Evolutionary conservation across 2,797 vertebrate genomes (phyloP), one percentile per base, ranked within the genome.

Genomic region (Synaphobranchus kaupii): DNA sequence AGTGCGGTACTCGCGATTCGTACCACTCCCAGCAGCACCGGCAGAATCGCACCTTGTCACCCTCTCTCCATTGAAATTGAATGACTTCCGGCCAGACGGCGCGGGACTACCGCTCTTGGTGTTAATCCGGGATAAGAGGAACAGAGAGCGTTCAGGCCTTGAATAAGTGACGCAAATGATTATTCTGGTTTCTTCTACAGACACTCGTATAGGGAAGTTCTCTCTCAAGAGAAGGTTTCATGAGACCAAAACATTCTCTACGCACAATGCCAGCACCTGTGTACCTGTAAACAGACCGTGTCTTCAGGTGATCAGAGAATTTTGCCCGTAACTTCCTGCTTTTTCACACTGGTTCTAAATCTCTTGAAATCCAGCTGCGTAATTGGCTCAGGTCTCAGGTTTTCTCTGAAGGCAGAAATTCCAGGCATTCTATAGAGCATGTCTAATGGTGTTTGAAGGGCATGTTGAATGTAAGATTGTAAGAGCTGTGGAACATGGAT

Each of bases 381-480:
- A 68, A 68, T 68, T 68, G 63, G 63, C 25, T 68, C 63, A 68
- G 63, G 63, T 6, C n/a, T 68, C 25, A 28, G 63, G 63, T 7
- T 68, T 68, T 68, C 63, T 68, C 63, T 7, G 63, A 68, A 68
- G 63, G 63, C 63, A 68, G 63, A 68, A 68, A 68, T 68, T 68
- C 63, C 63, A n/a, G 63, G n/a, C 25, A 68, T 68, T 68, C 63
- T 28, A n/a, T n/a, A 68, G 63, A 68, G 63, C n/a, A 28, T 5
- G n/a, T 68, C 63, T 68, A 28, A 68, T 68, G 63, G 63, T n/a
- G 63, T 68, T 68, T 68, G 25, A 8, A 28, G n/a, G 63, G 63
- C 25, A 68, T 17, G 15, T 17, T 60, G 15, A 22, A 60, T 56
- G 54, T 39, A 39, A 39, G 39, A 56, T 0, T 60, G 10, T 22